Conservation (phyloP, 1,140 invertebrate species). For the Pseudachorutes palmiensis region DNA sequence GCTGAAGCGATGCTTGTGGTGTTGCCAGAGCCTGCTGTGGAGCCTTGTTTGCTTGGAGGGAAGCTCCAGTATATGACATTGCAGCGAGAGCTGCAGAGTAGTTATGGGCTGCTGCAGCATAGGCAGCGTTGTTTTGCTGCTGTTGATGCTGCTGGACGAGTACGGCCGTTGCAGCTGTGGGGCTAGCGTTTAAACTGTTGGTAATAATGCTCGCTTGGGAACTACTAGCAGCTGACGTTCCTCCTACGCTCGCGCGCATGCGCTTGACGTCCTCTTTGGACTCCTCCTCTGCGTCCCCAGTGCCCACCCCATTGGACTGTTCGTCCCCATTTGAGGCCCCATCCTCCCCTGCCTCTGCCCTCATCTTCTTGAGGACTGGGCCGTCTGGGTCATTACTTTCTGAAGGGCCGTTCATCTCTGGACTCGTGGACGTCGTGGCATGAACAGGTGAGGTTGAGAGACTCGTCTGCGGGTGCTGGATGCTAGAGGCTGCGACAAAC, state of each 20-base stretch:
- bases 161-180: constrained; percentile 14
- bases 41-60: constrained; percentile 52
- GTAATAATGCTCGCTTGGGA: too few relatives aligned
- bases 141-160: too few relatives aligned
- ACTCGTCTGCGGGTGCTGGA: constrained; percentile 25
- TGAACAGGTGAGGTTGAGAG: neutral
- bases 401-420: neutral
- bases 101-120: constrained; percentile 42
- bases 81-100: constrained; percentile 51
- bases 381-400: constrained; percentile 12
- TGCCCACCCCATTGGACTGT: constrained; percentile 10
- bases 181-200: too few relatives aligned
- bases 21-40: constrained; percentile 39
- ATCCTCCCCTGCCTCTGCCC: constrained; percentile 17
- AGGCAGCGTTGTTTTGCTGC: constrained; percentile 46
- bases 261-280: constrained; percentile 38
- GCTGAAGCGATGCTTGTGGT: constrained; percentile 42
- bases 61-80: constrained; percentile 67
- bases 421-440: neutral
- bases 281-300: constrained; percentile 41
- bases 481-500: constrained; percentile 37
- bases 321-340: constrained; percentile 19
- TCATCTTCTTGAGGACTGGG: constrained; percentile 20
- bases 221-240: constrained; percentile 14
- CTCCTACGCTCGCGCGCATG: constrained; percentile 31